A percentile compares a stretch with the other conserved stretches of the same genome.
Evolutionary conservation across 2,888 invertebrate species (phyloP).

Genomic region (Macaria liturata): DNA sequence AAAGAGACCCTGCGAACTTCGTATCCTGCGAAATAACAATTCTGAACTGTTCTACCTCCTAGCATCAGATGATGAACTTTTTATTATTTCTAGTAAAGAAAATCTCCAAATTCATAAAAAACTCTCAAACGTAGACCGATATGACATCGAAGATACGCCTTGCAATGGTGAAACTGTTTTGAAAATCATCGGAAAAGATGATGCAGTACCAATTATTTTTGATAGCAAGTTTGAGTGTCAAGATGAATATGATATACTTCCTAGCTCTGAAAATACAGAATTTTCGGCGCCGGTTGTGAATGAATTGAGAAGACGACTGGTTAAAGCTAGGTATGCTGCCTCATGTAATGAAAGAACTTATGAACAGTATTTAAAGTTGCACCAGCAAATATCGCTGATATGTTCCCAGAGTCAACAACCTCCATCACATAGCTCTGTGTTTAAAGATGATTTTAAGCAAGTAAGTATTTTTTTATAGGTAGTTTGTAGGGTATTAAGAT

Average conservation of each 20-base stretch:
- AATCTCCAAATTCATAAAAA: conserved; percentile 43
- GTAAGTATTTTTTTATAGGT: conserved; percentile 54
- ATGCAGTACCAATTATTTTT: conserved; percentile 62
- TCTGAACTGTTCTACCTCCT: conserved; percentile 63
- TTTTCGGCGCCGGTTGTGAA: conserved; percentile 48
- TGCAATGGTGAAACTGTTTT: conserved; percentile 55
- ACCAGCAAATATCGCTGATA: conserved; percentile 55
- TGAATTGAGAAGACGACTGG: conserved; percentile 58
- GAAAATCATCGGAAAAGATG: conserved; percentile 54
- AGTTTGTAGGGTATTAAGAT: no score
- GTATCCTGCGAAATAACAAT: conserved; percentile 54
- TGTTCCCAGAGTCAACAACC: conserved; percentile 50
- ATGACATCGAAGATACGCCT: conserved; percentile 49
- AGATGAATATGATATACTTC: conserved; percentile 32
- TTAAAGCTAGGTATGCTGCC: conserved; percentile 57
- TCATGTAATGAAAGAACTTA: conserved; percentile 54
- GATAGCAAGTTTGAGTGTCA: conserved; percentile 60
- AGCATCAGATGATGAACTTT: conserved; percentile 44
- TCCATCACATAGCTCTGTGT: conserved; percentile 45
- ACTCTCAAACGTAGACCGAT: conserved; percentile 52
- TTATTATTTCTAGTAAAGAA: conserved; percentile 52
- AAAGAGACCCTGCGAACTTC: conserved; percentile 44
- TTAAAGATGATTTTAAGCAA: conserved; percentile 42
- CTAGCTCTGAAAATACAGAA: conserved; percentile 22
- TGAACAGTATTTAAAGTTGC: conserved; percentile 49